Evolutionary conservation across 2,888 invertebrate genomes (phyloP).

Genomic region (Ellobium chinense): DNA sequence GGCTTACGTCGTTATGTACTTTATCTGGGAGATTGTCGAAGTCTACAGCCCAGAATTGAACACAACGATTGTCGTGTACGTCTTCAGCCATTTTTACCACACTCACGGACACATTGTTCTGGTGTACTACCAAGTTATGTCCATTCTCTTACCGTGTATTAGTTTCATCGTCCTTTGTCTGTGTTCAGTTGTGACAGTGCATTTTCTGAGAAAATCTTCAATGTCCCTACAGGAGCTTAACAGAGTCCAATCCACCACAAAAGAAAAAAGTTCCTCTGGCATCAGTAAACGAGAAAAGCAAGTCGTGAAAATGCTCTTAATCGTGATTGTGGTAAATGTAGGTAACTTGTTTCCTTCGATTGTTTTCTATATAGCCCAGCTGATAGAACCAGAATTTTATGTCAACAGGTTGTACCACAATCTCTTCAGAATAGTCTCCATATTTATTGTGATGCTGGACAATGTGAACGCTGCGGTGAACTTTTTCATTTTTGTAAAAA

Average conservation of each 20-base stretch:
- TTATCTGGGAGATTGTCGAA: not conserved
- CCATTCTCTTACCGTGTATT: not conserved
- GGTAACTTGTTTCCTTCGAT: not conserved
- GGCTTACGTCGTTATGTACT: not conserved
- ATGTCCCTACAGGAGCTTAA: too few relatives aligned
- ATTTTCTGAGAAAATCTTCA: conserved; percentile 4
- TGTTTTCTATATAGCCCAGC: conserved; percentile 7
- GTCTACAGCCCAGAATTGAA: not conserved
- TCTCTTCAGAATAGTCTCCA: not conserved
- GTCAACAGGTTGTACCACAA: conserved; percentile 4
- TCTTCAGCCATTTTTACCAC: not conserved
- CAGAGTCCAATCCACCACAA: not conserved
- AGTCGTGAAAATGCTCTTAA: conserved; percentile 28
- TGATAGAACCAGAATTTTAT: conserved; percentile 1
- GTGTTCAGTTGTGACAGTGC: conserved; percentile 1
- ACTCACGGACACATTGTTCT: not conserved
- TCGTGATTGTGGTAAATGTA: conserved; percentile 12
- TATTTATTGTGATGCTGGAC: not conserved
- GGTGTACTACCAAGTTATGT: conserved; percentile 10
- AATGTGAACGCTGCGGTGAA: conserved; percentile 17
- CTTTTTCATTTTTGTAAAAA: conserved; percentile 9
- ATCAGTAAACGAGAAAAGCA: conserved; percentile 4
- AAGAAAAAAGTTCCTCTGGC: not conserved
- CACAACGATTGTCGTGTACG: not conserved
- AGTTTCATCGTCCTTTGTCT: conserved; percentile 13